Percentiles rank a stretch among this genome's conserved stretches.
These are phyloP conservation scores for Scaptomyza pallida DNA, from an alignment of 1,140 invertebrate species.

Conservation along the genomic window DNA sequence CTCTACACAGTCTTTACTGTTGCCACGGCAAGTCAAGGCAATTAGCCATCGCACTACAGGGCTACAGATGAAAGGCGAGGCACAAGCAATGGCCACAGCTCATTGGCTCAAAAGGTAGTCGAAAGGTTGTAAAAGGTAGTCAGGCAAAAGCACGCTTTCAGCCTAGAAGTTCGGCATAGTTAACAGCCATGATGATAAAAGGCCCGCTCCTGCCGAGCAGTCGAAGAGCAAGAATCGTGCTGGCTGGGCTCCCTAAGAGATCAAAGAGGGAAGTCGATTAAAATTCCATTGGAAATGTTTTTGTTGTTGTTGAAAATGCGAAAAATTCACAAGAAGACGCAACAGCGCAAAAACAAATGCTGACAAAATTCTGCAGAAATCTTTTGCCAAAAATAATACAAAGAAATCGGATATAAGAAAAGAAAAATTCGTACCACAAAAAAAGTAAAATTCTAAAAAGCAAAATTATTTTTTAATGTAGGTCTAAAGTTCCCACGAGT, in stretches of 20 bases:
- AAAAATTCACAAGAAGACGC: slow-evolving; percentile 23
- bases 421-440: background rate
- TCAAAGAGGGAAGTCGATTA: slow-evolving; percentile 51
- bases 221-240: slow-evolving; percentile 9
- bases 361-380: slow-evolving; percentile 14
- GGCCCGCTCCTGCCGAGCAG: slow-evolving; percentile 2
- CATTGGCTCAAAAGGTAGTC: background rate
- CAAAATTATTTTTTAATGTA: slow-evolving; percentile 1
- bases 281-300: slow-evolving; percentile 37
- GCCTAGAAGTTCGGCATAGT: slow-evolving; percentile 28
- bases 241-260: slow-evolving; percentile 17
- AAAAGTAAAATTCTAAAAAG: slow-evolving; percentile 1
- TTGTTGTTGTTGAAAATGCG: slow-evolving; percentile 29
- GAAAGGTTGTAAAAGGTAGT: no score
- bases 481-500: background rate
- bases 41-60: slow-evolving; percentile 42
- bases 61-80: slow-evolving; percentile 16
- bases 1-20: background rate
- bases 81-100: slow-evolving; percentile 3
- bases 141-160: slow-evolving; percentile 10
- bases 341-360: slow-evolving; percentile 1
- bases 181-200: slow-evolving; percentile 31
- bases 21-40: slow-evolving; percentile 38
- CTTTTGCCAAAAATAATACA: background rate
- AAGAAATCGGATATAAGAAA: background rate